Evolutionary conservation across 2,888 invertebrate species (phyloP).

Genomic region (Bruchidius siliquastri): DNA sequence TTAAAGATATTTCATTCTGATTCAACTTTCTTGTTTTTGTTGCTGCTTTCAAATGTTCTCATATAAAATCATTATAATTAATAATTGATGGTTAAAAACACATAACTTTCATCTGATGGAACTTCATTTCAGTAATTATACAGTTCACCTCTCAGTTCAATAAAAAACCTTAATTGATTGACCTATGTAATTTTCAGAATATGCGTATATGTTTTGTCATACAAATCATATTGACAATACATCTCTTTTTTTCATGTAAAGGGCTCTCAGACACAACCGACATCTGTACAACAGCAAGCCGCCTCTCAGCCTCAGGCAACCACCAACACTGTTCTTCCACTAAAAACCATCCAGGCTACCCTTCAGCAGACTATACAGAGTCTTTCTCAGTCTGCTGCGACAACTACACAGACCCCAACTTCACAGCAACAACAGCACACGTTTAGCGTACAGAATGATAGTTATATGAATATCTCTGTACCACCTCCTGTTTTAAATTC

Average conservation of each 20-base stretch:
- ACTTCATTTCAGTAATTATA: no score
- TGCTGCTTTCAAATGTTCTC: no score
- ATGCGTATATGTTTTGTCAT: no score
- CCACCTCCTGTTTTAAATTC: background rate
- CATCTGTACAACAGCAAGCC: conserved; percentile 10
- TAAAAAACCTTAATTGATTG: no score
- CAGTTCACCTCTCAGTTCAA: no score
- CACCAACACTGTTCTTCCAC: conserved; percentile 31
- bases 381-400: conserved; percentile 23
- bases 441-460: background rate
- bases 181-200: no score
- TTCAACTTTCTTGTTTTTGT: no score
- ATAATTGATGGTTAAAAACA: no score
- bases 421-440: conserved; percentile 4
- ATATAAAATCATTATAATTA: no score
- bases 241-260: background rate
- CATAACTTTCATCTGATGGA: no score
- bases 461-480: background rate
- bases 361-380: conserved; percentile 36
- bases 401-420: conserved; percentile 7
- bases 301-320: conserved; percentile 14
- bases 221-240: no score
- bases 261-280: background rate
- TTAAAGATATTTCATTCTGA: no score
- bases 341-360: conserved; percentile 38